Evolutionary conservation across 2,888 invertebrate species (phyloP), one percentile per base, ranked within the genome.

Genomic region (Luperina testacea): DNA sequence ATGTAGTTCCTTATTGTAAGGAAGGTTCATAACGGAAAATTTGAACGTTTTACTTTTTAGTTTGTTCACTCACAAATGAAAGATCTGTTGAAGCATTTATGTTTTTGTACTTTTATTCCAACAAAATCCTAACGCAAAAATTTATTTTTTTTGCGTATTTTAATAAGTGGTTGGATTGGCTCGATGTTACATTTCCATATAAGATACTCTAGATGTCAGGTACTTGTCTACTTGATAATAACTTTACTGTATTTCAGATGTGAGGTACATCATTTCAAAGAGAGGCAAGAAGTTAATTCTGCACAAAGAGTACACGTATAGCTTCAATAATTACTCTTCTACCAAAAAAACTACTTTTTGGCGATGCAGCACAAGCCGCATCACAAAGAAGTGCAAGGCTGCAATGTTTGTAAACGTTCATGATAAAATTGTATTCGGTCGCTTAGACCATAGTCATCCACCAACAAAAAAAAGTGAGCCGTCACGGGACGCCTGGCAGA

Each of bases 241-340:
- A 32, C 6, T 38, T 24, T 17, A 6, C 17, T 81, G 8, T 61
- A 53, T 83, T 84, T 45, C 68, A 84, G 81, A 77, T 32, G 11
- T 68, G 6, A 61, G 65, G 32, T 81, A 68, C 32, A 69, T 77
- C 2, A 72, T 13, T 63, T 81, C 81, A 4, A 48, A 71, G 59
- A 68, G 57, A 51, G 69, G 76, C 8, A 76, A 81, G 11, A 69
- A 57, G 20, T 76, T 81, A 38, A 76, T 80, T 69, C 15, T 80
- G 11, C 32, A 81, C 57, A 68, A 76, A n/a, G 57, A 69, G 0
- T 81, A 69, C n/a, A 76, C 80, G 1, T 80, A 81, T 42, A 64
- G 82, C 76, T 80, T 17, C n/a, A 81, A 59, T 17, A 81, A n/a
- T 51, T 57, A 81, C 11, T 80, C 76, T 11, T 6, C 75, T 32